Evolutionary conservation across 2,797 vertebrate species (phyloP).

Genomic region (Sebastolobus alascanus): DNA sequence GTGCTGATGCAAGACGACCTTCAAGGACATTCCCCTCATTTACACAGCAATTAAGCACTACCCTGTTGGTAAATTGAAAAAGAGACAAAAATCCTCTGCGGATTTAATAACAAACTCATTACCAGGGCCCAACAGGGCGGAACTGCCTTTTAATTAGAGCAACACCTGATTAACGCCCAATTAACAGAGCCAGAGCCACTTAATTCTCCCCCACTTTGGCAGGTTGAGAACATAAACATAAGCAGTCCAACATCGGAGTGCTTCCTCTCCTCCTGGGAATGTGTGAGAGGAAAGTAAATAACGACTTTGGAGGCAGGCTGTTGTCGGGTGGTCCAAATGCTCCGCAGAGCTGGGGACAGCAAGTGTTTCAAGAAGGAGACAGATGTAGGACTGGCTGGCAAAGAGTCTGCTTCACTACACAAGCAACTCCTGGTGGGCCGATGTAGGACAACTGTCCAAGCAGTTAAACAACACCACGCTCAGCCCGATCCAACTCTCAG

Average conservation of each 20-base stretch:
- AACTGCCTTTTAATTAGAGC: constrained; percentile 90
- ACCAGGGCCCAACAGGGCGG: constrained; percentile 84
- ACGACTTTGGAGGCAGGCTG: constrained; percentile 62
- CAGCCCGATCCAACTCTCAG: neutral
- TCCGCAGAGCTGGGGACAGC: constrained; percentile 32
- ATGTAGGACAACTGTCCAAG: constrained; percentile 43
- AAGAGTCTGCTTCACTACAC: constrained; percentile 41
- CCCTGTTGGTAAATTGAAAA: constrained; percentile 86
- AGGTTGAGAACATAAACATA: constrained; percentile 79
- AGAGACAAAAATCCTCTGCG: constrained; percentile 83
- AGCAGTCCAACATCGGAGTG: constrained; percentile 65
- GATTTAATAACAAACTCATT: constrained; percentile 90
- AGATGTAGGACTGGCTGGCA: constrained; percentile 44
- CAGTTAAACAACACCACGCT: neutral
- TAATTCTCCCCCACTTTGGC: constrained; percentile 82
- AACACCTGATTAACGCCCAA: constrained; percentile 88
- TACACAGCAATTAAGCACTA: constrained; percentile 84
- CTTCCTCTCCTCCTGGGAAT: constrained; percentile 65
- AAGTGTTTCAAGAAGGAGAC: constrained; percentile 35
- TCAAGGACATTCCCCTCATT: constrained; percentile 84
- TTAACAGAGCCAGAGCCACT: constrained; percentile 84
- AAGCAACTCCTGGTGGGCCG: constrained; percentile 30
- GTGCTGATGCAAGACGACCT: constrained; percentile 76
- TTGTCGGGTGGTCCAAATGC: constrained; percentile 62
- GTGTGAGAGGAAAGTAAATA: constrained; percentile 72